Evolutionary conservation across 2,797 vertebrate species (phyloP).

Genomic region (Scyliorhinus canicula): DNA sequence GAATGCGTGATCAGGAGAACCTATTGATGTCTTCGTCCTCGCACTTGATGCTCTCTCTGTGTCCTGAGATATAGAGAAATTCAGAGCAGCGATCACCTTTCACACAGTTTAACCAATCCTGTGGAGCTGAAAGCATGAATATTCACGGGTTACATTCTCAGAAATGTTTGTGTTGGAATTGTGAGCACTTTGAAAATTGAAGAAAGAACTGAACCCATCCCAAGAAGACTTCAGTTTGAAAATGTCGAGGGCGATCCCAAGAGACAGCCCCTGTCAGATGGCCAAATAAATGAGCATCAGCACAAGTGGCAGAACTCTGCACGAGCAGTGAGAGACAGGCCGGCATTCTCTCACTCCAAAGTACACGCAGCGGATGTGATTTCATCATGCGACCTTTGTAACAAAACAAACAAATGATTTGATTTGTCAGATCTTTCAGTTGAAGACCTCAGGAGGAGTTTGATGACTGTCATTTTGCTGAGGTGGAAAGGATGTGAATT

Average conservation of each 20-base stretch:
- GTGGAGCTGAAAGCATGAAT: neutral
- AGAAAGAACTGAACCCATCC: neutral
- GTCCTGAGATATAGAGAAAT: neutral
- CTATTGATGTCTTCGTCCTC: neutral
- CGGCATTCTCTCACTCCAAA: neutral
- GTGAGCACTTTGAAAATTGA: neutral
- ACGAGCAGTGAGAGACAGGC: neutral
- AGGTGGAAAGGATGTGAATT: neutral
- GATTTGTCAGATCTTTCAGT: neutral
- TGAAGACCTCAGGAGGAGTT: neutral
- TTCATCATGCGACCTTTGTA: conserved; percentile 18
- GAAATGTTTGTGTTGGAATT: neutral
- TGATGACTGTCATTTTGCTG: neutral
- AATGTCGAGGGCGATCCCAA: neutral
- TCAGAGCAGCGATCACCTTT: neutral
- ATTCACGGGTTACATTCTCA: neutral
- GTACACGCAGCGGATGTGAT: neutral
- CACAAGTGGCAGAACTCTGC: neutral
- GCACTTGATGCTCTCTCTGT: neutral
- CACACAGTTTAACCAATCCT: neutral
- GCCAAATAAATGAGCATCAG: neutral
- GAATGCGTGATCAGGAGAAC: neutral
- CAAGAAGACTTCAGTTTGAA: neutral
- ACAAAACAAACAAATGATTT: conserved; percentile 12
- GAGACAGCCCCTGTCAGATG: neutral